A percentile compares a stretch with the other conserved stretches of the same genome.
These are phyloP conservation scores for Macrotus californicus DNA, from an alignment of 2,113 vertebrate genomes.

Conservation along the genomic window DNA sequence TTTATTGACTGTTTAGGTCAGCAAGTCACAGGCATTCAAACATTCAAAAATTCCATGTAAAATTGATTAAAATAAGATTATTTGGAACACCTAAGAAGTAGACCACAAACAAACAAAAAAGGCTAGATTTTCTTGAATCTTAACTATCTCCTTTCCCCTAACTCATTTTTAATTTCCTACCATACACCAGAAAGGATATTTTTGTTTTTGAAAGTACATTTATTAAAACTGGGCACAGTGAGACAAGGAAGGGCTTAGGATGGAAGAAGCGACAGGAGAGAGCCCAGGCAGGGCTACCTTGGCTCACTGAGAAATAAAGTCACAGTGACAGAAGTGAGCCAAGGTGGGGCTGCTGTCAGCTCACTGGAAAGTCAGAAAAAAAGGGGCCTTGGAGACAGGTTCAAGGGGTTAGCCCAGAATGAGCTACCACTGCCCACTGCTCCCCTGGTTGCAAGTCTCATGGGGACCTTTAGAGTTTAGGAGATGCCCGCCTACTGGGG, in stretches of 20 bases:
- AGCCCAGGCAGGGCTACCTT: not conserved
- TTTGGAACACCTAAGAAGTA: not conserved
- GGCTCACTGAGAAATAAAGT: not conserved
- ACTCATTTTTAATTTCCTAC: slow-evolving; percentile 4
- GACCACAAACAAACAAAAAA: not conserved
- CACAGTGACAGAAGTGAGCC: not conserved
- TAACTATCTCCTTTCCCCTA: not conserved
- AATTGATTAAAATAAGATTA: not conserved
- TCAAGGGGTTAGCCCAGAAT: not conserved
- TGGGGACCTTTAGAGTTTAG: not conserved
- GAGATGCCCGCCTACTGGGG: not conserved
- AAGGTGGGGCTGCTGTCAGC: too few relatives aligned
- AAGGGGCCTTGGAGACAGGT: not conserved
- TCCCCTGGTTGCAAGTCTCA: not conserved
- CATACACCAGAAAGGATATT: not conserved
- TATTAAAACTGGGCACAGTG: too few relatives aligned
- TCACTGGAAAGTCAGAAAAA: not conserved
- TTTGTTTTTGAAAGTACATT: not conserved
- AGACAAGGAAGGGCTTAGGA: not conserved
- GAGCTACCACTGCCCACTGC: not conserved
- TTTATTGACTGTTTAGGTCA: slow-evolving; percentile 20
- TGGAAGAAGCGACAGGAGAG: not conserved
- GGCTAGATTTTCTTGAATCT: not conserved
- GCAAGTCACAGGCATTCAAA: not conserved
- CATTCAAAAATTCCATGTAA: not conserved